Evolutionary conservation across 2,888 invertebrate species (phyloP).

Genomic region (Ochropacha duplaris): DNA sequence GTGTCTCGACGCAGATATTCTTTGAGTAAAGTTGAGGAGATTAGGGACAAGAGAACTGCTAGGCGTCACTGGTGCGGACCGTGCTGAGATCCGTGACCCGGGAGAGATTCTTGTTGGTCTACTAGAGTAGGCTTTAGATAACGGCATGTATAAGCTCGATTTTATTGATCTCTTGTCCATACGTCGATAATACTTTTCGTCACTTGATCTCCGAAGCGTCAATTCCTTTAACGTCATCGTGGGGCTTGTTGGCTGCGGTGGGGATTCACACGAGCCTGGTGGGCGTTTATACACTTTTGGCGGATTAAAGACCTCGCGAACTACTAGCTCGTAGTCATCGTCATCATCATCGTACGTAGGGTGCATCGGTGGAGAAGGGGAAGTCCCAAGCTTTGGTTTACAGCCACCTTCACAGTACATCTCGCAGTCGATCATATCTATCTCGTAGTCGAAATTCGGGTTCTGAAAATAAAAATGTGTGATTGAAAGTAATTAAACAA

Average conservation of each 20-base stretch:
- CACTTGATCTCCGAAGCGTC: slow-evolving; percentile 84
- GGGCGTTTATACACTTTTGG: slow-evolving; percentile 56
- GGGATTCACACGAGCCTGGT: slow-evolving; percentile 80
- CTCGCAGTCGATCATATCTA: slow-evolving; percentile 71
- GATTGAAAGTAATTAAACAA: neutral
- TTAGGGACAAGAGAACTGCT: slow-evolving; percentile 87
- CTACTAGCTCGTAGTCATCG: slow-evolving; percentile 46
- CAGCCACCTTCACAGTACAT: slow-evolving; percentile 68
- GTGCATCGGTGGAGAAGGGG: slow-evolving; percentile 66
- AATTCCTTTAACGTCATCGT: slow-evolving; percentile 89
- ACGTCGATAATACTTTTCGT: slow-evolving; percentile 80
- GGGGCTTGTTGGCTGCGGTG: slow-evolving; percentile 92
- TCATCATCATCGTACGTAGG: slow-evolving; percentile 52
- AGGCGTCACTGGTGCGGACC: slow-evolving; percentile 92
- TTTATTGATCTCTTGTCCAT: slow-evolving; percentile 76
- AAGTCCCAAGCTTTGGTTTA: slow-evolving; percentile 63
- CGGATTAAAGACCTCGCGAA: slow-evolving; percentile 54
- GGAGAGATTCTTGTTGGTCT: slow-evolving; percentile 65
- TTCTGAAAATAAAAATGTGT: slow-evolving; percentile 41
- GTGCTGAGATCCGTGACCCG: slow-evolving; percentile 85
- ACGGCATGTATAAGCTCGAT: slow-evolving; percentile 88
- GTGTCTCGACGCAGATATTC: slow-evolving; percentile 76
- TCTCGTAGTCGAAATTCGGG: slow-evolving; percentile 61
- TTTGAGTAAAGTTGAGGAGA: slow-evolving; percentile 83
- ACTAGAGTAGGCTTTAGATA: slow-evolving; percentile 66